Conservation (phyloP, 35 echinoderm and acorn worm genomes). For the Patiria miniata region DNA sequence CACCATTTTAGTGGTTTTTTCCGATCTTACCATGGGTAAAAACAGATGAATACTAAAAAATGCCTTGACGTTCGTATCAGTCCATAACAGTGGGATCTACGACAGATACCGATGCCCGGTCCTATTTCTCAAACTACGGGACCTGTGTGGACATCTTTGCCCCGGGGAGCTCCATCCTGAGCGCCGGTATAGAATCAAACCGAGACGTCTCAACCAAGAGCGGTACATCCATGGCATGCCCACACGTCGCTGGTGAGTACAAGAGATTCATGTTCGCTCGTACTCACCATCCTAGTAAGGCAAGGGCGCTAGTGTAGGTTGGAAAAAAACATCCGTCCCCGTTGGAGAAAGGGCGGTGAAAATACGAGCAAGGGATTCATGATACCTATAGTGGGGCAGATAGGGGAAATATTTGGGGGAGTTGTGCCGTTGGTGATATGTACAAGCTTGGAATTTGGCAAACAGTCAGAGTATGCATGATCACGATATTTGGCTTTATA, state of each 20-base stretch:
- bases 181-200: conserved; percentile 17
- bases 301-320: neutral
- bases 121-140: conserved; percentile 41
- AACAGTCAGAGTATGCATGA: too few relatives aligned
- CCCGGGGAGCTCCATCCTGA: conserved; percentile 40
- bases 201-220: conserved; percentile 36
- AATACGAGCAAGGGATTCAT: too few relatives aligned
- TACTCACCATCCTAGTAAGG: too few relatives aligned
- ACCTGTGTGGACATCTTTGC: conserved; percentile 53
- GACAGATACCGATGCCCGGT: neutral
- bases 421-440: too few relatives aligned
- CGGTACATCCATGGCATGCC: conserved; percentile 61
- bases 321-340: neutral
- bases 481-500: too few relatives aligned
- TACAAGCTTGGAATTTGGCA: too few relatives aligned
- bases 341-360: too few relatives aligned
- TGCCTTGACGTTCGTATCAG: neutral
- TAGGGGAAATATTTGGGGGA: too few relatives aligned
- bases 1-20: too few relatives aligned
- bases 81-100: conserved; percentile 39
- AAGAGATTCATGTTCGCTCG: neutral
- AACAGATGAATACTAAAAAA: too few relatives aligned
- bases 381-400: too few relatives aligned
- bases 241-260: conserved; percentile 46
- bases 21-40: too few relatives aligned